A percentile compares a stretch with the other conserved stretches of the same genome.
Evolutionary conservation across 2,888 invertebrate species (phyloP).

Genomic region (Andrena bucephala): DNA sequence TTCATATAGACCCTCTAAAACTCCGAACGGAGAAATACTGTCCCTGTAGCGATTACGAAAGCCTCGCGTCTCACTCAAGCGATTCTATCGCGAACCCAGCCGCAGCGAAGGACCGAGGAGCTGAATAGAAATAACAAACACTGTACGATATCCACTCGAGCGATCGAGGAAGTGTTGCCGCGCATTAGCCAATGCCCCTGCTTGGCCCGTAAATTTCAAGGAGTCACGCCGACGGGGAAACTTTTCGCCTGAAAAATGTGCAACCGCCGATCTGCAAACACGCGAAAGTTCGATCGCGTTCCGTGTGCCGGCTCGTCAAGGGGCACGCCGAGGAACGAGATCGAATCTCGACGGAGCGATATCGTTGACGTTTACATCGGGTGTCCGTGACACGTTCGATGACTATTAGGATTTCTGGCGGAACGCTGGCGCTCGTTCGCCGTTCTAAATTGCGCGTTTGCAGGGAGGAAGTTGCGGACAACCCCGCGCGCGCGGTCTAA

Average conservation of each 20-base stretch:
- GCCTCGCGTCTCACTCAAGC: too few relatives aligned
- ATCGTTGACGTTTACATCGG: conserved; percentile 50
- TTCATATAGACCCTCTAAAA: too few relatives aligned
- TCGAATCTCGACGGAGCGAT: conserved; percentile 57
- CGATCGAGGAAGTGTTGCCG: neutral
- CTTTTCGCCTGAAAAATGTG: conserved; percentile 49
- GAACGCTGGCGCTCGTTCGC: conserved; percentile 18
- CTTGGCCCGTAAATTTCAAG: conserved; percentile 28
- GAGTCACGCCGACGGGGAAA: conserved; percentile 38
- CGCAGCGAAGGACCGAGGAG: too few relatives aligned
- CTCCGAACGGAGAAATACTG: too few relatives aligned
- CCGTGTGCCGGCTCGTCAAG: conserved; percentile 63
- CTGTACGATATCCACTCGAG: neutral
- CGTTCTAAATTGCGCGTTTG: neutral
- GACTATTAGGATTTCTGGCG: conserved; percentile 49
- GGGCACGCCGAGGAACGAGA: conserved; percentile 28
- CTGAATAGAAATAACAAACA: neutral
- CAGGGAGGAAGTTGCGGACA: neutral
- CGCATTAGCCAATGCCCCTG: conserved; percentile 12
- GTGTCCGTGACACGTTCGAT: conserved; percentile 41
- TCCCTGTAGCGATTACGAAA: too few relatives aligned
- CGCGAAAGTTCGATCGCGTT: conserved; percentile 71
- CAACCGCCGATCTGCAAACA: conserved; percentile 34
- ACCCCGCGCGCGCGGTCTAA: too few relatives aligned
- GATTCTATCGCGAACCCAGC: too few relatives aligned